Conservation (phyloP, 1,140 invertebrate species). For the Stenopsyche tienmushanensis region DNA sequence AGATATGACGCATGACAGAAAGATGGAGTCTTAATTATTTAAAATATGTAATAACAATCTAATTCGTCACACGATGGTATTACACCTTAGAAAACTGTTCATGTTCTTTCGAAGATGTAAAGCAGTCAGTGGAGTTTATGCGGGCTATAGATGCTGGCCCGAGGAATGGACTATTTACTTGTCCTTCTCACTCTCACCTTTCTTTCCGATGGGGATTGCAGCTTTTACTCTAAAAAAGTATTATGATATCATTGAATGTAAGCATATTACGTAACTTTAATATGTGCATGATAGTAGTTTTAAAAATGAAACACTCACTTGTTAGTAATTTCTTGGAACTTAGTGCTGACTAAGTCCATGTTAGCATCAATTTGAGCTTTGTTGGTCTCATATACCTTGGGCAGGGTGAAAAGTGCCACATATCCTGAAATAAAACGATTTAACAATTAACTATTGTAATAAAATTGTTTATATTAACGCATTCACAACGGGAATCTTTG, state of each 20-base stretch:
- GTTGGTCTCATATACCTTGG: constrained; percentile 97
- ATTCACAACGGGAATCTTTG: too few relatives aligned
- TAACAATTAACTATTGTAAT: neutral
- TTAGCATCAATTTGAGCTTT: constrained; percentile 95
- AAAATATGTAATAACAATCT: constrained; percentile 30
- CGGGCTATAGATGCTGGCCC: constrained; percentile 8
- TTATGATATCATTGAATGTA: constrained; percentile 5
- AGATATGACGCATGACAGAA: constrained; percentile 28
- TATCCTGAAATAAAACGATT: constrained; percentile 67
- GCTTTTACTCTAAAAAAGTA: constrained; percentile 75
- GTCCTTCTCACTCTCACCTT: constrained; percentile 78
- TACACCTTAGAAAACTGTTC: constrained; percentile 32
- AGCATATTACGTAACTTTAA: neutral
- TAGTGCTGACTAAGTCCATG: constrained; percentile 80
- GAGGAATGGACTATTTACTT: constrained; percentile 62
- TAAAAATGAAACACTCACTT: constrained; percentile 65
- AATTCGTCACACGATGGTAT: constrained; percentile 35
- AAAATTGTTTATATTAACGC: neutral
- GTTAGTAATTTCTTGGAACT: constrained; percentile 84
- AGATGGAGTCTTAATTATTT: constrained; percentile 30
- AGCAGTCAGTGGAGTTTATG: constrained; percentile 26
- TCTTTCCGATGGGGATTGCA: constrained; percentile 88
- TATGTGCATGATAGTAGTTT: neutral
- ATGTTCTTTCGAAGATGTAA: constrained; percentile 29
- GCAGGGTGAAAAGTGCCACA: constrained; percentile 90